phyloP scores from a whole-genome alignment of 92 coral and sea anemone genomes.

The Palythoa grandis region DNA sequence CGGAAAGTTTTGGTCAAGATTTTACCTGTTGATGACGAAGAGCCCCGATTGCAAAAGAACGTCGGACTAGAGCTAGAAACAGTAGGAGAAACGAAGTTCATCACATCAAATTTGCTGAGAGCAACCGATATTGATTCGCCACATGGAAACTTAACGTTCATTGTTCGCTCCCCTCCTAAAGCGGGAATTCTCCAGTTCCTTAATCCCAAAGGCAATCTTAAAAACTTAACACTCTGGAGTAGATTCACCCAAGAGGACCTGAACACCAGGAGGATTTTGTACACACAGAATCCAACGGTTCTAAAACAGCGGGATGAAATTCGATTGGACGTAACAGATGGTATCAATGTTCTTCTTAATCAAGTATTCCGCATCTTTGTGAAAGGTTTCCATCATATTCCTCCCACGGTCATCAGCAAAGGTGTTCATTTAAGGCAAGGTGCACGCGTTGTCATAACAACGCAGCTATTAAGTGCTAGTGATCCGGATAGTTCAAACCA shows the following conservation, averaged over 20 bases:
- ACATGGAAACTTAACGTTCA: conserved; percentile 75
- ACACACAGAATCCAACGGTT: conserved; percentile 68
- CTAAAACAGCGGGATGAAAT: conserved; percentile 70
- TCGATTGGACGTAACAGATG: conserved; percentile 90
- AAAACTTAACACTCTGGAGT: conserved; percentile 61
- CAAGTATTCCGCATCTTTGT: conserved; percentile 85
- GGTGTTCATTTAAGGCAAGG: conserved; percentile 79
- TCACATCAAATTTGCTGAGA: conserved; percentile 71
- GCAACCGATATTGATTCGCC: conserved; percentile 93
- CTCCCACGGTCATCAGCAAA: conserved; percentile 86
- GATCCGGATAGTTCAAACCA: conserved; percentile 80
- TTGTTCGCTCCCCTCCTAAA: conserved; percentile 72
- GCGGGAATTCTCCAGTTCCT: conserved; percentile 73
- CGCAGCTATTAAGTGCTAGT: conserved; percentile 79
- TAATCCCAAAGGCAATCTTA: conserved; percentile 58
- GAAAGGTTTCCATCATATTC: conserved; percentile 67
- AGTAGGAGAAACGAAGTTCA: conserved; percentile 78
- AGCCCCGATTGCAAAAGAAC: conserved; percentile 80
- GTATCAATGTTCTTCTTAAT: conserved; percentile 74
- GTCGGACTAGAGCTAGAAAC: conserved; percentile 68
- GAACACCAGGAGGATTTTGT: conserved; percentile 68
- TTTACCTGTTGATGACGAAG: conserved; percentile 89
- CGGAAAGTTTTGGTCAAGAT: conserved; percentile 67
- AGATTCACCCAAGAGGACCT: conserved; percentile 75
- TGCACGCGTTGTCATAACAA: conserved; percentile 73